Evolutionary conservation across 2,113 vertebrate genomes (phyloP), one percentile per base, ranked within the genome.

Genomic region (Eurypyga helias): DNA sequence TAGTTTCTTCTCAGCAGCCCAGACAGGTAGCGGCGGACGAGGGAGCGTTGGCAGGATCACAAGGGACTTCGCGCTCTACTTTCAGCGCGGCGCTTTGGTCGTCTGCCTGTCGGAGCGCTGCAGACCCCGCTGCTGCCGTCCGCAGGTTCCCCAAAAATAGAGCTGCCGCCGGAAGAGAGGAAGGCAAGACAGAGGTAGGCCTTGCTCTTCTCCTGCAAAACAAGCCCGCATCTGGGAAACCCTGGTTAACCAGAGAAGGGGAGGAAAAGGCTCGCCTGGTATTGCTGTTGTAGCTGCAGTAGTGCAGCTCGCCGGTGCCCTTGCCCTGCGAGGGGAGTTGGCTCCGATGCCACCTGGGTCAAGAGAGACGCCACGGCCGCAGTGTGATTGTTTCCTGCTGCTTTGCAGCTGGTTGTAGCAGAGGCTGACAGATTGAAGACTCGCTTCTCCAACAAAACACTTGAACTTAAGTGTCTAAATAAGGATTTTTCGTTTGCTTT

Each of bases 221-320:
- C 64, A 57, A 70, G 23, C 25, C 36, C 3, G 1, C 3, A 0
- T 0, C 0, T 67, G 54, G 57, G 65, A n/a, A 81, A 17, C 13
- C 9, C 3, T 20, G 9, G 31, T 36, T 36, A 48, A 33, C 43
- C 34, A 16, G 25, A 23, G 18, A 25, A 6, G 7, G 54, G 13
- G 29, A 31, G 36, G 36, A 62, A 13, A 66, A 76, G 52, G 31
- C 38, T 72, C 14, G 72, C 5, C 38, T 60, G 57, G 46, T 17
- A 54, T 23, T n/a, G 43, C 38, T 58, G 25, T 34, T 55, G 60
- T 21, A 55, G 51, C 28, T n/a, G 62, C 41, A 17, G 71, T 76
- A 78, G 46, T 5, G 26, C n/a, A 86, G 67, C 55, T 38, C 23
- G 5, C 0, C 13, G 65, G 23, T 86, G 26, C 26, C 34, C 33